Evolutionary conservation across 2,888 invertebrate genomes (phyloP).

Genomic region (Oxytorus armatus): DNA sequence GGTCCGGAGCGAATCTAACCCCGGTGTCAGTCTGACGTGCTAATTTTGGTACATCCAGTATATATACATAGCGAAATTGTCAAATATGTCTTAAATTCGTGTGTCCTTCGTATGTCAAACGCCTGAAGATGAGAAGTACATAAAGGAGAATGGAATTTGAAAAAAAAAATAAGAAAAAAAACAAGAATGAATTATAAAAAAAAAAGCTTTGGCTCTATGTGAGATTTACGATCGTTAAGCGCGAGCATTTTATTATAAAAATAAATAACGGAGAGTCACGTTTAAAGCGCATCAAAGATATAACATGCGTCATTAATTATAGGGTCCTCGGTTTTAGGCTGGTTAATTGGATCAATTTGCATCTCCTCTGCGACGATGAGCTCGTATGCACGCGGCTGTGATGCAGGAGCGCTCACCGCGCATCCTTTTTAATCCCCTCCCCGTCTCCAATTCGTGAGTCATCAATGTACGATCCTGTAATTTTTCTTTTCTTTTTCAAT

Average conservation of each 20-base stretch:
- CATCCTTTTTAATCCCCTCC: conserved; percentile 4
- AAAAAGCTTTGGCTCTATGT: conserved; percentile 21
- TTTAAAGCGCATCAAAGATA: conserved; percentile 62
- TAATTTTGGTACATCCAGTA: neutral
- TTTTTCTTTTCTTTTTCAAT: conserved; percentile 52
- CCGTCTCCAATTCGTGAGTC: neutral
- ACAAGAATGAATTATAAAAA: neutral
- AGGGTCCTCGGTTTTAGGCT: conserved; percentile 76
- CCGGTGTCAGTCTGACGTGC: no score
- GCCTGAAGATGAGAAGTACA: neutral
- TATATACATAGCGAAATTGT: neutral
- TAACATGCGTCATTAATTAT: conserved; percentile 63
- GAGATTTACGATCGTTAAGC: conserved; percentile 36
- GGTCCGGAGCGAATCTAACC: no score
- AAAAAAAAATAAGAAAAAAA: conserved; percentile 1
- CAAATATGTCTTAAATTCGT: conserved; percentile 15
- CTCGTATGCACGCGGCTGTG: conserved; percentile 63
- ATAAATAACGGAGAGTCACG: conserved; percentile 43
- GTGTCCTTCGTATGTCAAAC: conserved; percentile 40
- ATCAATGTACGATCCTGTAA: conserved; percentile 19
- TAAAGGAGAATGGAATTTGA: conserved; percentile 13
- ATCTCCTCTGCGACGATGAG: conserved; percentile 63
- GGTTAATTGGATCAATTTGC: conserved; percentile 81
- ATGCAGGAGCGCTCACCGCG: conserved; percentile 60
- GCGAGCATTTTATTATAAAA: conserved; percentile 29